A percentile compares a stretch with the other conserved stretches of the same genome.
Evolutionary conservation across 2,797 vertebrate genomes (phyloP).

Genomic region (Syncerus caffer): DNA sequence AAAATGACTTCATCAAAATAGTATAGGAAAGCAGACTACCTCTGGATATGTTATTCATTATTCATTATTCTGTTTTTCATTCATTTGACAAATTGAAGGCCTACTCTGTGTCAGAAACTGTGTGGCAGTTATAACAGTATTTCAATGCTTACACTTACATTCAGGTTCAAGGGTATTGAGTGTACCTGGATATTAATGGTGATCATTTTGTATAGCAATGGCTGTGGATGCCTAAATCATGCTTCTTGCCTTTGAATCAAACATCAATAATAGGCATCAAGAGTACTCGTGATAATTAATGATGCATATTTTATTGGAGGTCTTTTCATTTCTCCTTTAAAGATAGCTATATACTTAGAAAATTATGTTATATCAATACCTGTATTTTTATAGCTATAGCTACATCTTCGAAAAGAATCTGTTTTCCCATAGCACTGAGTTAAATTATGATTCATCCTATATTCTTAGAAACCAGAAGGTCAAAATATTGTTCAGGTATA

Average conservation of each 20-base stretch:
- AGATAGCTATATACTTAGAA: slow-evolving; percentile 19
- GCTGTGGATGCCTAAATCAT: not conserved
- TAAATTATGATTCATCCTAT: slow-evolving; percentile 46
- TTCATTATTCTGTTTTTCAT: not conserved
- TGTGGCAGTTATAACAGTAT: not conserved
- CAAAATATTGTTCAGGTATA: slow-evolving; percentile 57
- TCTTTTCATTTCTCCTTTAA: slow-evolving; percentile 40
- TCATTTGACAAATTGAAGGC: not conserved
- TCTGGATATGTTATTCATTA: not conserved
- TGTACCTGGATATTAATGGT: not conserved
- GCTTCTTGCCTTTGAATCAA: slow-evolving; percentile 21
- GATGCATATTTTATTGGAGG: slow-evolving; percentile 1
- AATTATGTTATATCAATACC: not conserved
- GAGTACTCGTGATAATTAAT: not conserved
- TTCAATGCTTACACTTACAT: not conserved
- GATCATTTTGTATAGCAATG: not conserved
- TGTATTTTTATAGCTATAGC: slow-evolving; percentile 29
- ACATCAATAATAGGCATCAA: not conserved
- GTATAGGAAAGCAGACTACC: not conserved
- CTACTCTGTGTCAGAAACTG: not conserved
- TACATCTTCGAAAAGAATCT: not conserved
- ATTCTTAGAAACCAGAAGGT: slow-evolving; percentile 62
- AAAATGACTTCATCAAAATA: slow-evolving; percentile 31
- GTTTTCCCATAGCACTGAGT: not conserved
- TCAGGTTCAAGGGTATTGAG: not conserved